These are phyloP conservation scores for Psittacula derbiana DNA, from an alignment of 2,797 vertebrate species.

Conservation along the genomic window DNA sequence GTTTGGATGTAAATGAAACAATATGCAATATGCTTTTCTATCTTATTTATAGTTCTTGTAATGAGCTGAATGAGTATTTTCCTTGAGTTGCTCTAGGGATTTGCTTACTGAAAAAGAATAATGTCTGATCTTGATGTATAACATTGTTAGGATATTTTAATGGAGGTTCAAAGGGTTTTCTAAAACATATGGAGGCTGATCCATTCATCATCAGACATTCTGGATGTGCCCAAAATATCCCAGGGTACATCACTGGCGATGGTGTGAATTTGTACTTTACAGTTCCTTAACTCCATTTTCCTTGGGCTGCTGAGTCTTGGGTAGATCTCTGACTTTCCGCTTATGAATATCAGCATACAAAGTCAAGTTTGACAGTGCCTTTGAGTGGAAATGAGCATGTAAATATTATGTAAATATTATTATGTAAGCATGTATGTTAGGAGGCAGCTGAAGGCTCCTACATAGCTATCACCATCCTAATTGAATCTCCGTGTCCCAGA, in stretches of 20 bases:
- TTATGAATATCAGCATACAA: neutral
- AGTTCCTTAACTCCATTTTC: neutral
- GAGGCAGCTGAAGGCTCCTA: conserved; percentile 2
- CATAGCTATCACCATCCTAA: neutral
- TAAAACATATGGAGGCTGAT: neutral
- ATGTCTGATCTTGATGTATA: neutral
- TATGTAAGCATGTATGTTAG: neutral
- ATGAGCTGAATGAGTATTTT: neutral
- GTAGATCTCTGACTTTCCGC: neutral
- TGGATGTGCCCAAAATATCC: neutral
- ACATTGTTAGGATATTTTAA: neutral
- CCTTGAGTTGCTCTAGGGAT: neutral
- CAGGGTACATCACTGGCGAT: neutral
- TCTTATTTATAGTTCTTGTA: neutral
- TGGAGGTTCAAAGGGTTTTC: neutral
- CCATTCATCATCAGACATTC: neutral
- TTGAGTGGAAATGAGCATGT: neutral
- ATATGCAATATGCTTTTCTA: neutral
- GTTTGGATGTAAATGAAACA: neutral
- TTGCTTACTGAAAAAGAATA: neutral
- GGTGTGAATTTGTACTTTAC: neutral
- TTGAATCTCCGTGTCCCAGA: neutral
- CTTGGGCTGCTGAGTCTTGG: neutral
- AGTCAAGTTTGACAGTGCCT: neutral
- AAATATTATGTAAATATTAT: conserved; percentile 2